Percentiles rank a stretch among this genome's conserved stretches.
Evolutionary conservation across 2,797 vertebrate genomes (phyloP).

Genomic region (Sebastes oblongus): DNA sequence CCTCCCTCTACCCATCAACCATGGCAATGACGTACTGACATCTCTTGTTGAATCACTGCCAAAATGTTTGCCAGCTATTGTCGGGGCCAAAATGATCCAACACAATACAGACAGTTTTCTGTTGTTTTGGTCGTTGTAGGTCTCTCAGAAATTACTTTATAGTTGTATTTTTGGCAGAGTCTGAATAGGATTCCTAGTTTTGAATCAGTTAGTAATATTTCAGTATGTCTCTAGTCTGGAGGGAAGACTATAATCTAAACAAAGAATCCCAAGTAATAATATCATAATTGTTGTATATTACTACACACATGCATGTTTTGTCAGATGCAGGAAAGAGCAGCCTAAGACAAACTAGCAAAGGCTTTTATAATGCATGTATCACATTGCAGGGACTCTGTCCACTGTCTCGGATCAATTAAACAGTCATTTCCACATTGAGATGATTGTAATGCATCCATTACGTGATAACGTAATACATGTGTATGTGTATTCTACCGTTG

Average conservation of each 20-base stretch:
- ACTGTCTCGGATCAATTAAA: no score
- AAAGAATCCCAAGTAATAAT: background rate
- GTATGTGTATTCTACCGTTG: background rate
- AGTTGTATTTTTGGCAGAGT: background rate
- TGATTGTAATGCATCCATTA: slow-evolving; percentile 11
- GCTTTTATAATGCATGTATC: background rate
- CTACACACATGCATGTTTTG: background rate
- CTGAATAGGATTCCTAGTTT: background rate
- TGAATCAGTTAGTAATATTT: background rate
- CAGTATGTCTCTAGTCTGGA: background rate
- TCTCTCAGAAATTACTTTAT: background rate
- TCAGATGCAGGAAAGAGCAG: background rate
- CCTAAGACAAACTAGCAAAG: background rate
- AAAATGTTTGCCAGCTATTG: background rate
- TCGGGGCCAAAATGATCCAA: background rate
- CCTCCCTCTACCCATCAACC: slow-evolving; percentile 10
- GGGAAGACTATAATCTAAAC: fast-evolving
- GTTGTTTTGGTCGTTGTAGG: background rate
- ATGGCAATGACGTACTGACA: background rate
- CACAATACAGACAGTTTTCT: background rate
- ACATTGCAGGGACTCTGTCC: background rate
- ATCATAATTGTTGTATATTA: background rate
- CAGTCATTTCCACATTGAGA: slow-evolving; percentile 17
- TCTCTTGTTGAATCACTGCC: background rate
- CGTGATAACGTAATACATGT: background rate